phyloP scores from a whole-genome alignment of 2,113 vertebrate species.

The Pomatorhinus ruficollis region DNA sequence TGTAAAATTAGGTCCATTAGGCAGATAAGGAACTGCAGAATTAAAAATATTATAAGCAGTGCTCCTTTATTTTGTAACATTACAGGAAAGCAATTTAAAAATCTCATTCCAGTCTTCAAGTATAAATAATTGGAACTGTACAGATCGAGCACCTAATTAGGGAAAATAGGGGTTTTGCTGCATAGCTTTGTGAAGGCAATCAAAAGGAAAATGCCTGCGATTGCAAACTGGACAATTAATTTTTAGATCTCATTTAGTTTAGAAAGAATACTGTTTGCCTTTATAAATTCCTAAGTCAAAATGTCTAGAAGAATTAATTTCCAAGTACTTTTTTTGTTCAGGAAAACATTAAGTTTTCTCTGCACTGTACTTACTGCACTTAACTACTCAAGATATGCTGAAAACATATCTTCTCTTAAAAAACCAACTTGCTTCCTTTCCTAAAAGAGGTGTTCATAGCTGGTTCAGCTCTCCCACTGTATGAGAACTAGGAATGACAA shows the following conservation, averaged over 20 bases:
- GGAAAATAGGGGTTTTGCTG: conserved; percentile 7
- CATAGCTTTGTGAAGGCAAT: conserved; percentile 9
- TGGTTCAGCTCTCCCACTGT: background rate
- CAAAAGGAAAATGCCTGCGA: background rate
- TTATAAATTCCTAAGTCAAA: background rate
- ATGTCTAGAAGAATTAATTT: background rate
- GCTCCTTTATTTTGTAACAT: background rate
- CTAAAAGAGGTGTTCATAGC: background rate
- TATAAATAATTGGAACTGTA: conserved; percentile 47
- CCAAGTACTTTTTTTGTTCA: background rate
- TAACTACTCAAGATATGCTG: background rate
- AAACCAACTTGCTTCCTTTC: background rate
- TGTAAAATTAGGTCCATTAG: background rate
- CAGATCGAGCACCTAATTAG: conserved; percentile 40
- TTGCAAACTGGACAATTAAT: background rate
- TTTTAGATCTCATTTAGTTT: conserved; percentile 18
- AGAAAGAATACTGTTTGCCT: background rate
- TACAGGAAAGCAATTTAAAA: conserved; percentile 25
- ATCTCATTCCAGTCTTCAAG: background rate
- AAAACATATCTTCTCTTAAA: background rate
- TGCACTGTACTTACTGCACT: background rate
- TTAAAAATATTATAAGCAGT: background rate
- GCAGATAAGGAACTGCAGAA: background rate
- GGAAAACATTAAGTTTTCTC: background rate
- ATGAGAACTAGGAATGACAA: background rate